Percentiles rank a stretch among this genome's conserved stretches.
Evolutionary conservation across 2,888 invertebrate species (phyloP).

Genomic region (Drosophila diplacantha): DNA sequence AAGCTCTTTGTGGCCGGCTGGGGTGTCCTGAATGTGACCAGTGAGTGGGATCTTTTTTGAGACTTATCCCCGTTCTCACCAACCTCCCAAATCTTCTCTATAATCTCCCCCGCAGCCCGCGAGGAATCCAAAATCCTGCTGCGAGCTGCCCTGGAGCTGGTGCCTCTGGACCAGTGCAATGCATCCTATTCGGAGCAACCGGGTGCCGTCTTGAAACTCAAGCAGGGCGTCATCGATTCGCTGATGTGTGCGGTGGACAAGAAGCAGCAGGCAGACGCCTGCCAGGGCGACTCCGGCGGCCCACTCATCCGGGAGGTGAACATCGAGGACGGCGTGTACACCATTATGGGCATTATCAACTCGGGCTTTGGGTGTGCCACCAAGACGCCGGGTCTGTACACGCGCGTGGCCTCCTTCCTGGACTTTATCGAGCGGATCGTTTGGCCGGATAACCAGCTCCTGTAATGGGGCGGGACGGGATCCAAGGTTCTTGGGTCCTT

Average conservation of each 20-base stretch:
- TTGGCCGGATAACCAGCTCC: conserved; percentile 62
- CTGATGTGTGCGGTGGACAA: conserved; percentile 66
- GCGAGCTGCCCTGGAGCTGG: conserved; percentile 61
- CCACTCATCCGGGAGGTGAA: conserved; percentile 65
- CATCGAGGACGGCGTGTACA: conserved; percentile 48
- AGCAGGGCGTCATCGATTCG: conserved; percentile 52
- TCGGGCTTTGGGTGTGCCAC: conserved; percentile 73
- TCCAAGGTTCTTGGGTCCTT: not conserved
- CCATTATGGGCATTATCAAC: conserved; percentile 71
- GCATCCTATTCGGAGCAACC: conserved; percentile 37
- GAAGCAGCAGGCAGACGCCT: conserved; percentile 61
- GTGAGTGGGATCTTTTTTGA: conserved; percentile 48
- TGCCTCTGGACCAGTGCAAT: conserved; percentile 58
- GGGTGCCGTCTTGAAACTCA: conserved; percentile 38
- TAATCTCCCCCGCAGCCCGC: not conserved
- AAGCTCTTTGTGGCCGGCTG: conserved; percentile 72
- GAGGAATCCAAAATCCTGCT: conserved; percentile 61
- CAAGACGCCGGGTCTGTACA: conserved; percentile 72
- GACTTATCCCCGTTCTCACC: too few relatives aligned
- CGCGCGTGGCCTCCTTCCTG: conserved; percentile 73
- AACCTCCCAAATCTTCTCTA: not conserved
- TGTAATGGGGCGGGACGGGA: not conserved
- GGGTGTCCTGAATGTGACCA: conserved; percentile 66
- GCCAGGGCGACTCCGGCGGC: conserved; percentile 75
- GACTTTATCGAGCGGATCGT: conserved; percentile 74